Base-by-base conservation (phyloP, 2,888 invertebrate genomes). In the Mythimna lalbum region DNA sequence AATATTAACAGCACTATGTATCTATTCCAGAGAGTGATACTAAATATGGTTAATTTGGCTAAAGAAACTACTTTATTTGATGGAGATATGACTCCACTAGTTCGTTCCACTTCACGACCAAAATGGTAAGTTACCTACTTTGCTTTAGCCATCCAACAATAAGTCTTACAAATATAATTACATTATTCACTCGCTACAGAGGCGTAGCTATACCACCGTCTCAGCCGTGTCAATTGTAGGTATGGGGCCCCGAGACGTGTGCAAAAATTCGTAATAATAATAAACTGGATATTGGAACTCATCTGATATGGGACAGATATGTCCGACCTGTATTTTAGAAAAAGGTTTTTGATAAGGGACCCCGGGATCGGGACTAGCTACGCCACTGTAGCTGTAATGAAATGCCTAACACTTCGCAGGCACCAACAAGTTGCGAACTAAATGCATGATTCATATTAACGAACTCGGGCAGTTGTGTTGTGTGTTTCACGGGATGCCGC, bases 41-140 rank as follows among this genome's bases (percentile, higher is more conserved):
- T 99, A 94, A 99, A 99, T 92, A 97, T 99, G 72, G 99, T 99
- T 1, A 99, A 99, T 94, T 97, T 99, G 80, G 99, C 99, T 84
- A 99, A 99, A 93, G 97, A 97, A 78, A 97, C 98, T 80, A 99
- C 98, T 86, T 96, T 99, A 60, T 99, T 98, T 90, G 97, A 98
- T 82, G 97, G 97, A 43, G 98, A 98, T 1, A 98, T 99, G 97
- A 99, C 99, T 4, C 99, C 99, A 0, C 94, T 99, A 61, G 99
- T 99, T 0, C 98, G 98, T 89, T 99, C 99, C 21, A 98, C 98
- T 1, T 98, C 98, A 82, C 96, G 99, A 64, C 98, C 98, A 27
- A 98, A 98, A 94, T 99, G 99, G 99, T 99, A 96, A 94, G 96
- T 66, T 71, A 36, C 5, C 5, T 7, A 10, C 23, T 55, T 14